Conservation (phyloP, 2,113 vertebrate genomes). For the Oryzias javanicus region DNA sequence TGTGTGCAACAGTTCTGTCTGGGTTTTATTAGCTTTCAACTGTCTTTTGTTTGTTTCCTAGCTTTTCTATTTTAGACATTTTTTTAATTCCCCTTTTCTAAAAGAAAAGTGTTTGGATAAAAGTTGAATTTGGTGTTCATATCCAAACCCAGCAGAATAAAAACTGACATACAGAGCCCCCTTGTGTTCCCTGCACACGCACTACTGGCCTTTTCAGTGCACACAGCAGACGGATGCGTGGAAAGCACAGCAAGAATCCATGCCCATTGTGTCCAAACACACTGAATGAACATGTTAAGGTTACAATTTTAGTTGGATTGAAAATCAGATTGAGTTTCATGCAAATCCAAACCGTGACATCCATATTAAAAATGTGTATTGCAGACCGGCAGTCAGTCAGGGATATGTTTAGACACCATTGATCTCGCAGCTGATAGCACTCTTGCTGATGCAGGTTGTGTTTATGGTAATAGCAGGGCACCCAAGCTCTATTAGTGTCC, state of each 20-base stretch:
- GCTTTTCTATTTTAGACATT: too few relatives aligned
- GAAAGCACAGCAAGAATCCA: background rate
- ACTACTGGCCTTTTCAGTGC: background rate
- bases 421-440: constrained; percentile 47
- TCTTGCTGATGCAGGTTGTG: constrained; percentile 50
- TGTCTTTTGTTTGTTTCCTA: too few relatives aligned
- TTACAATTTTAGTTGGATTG: background rate
- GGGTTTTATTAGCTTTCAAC: too few relatives aligned
- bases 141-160: too few relatives aligned
- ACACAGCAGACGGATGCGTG: background rate
- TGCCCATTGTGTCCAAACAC: background rate
- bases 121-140: too few relatives aligned
- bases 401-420: constrained; percentile 30
- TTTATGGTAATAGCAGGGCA: constrained; percentile 53
- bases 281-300: background rate
- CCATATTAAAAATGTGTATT: constrained; percentile 14
- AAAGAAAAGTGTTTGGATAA: too few relatives aligned
- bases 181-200: background rate
- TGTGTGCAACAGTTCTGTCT: too few relatives aligned
- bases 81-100: too few relatives aligned
- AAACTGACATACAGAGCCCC: too few relatives aligned
- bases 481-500: constrained; percentile 67
- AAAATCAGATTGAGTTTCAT: background rate
- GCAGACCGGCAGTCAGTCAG: constrained; percentile 33
- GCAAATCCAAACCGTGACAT: constrained; percentile 1